Evolutionary conservation across 2,797 vertebrate species (phyloP), one percentile per base, ranked within the genome.

Genomic region (Coranthus polyacanthus): DNA sequence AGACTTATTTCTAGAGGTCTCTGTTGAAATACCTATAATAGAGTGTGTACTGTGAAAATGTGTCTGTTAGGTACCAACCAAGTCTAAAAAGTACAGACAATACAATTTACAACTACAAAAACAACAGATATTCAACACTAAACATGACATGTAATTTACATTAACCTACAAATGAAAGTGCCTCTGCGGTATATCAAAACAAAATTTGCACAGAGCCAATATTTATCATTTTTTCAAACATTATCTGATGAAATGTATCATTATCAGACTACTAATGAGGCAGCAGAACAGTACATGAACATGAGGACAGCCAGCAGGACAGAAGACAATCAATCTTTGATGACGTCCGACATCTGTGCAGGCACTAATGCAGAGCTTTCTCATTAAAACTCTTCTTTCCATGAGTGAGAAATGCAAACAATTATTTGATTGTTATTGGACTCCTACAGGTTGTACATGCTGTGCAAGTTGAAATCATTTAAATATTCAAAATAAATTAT

Each of bases 261-360:
- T 71, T 75, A 82, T 75, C 64, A 52, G 67, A 78, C 68, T 68
- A 67, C 65, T 83, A 84, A 85, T 85, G 78, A 88, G 62, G 78
- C 55, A 2, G 68, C 49, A 44, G 66, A 78, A 59, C 52, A 59
- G 58, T 71, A 45, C 12, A 49, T 50, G 79, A 85, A 84, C 86
- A 86, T 80, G 79, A 84, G 86, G 80, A 78, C 78, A 78, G 64
- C 73, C 88, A 88, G 86, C 86, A 76, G 86, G 86, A 81, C 70
- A 58, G 34, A 59, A 29, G 73, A 51, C 71, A 79, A 87, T 90
- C 89, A 75, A 70, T 85, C 79, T 83, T 78, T 82, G 79, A 81
- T 70, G 85, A 79, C 83, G 85, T 83, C 81, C 86, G 78, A 73
- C 84, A 89, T 88, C 86, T 90, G 86, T 68, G 81, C 75, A 41